These are phyloP conservation scores for Dufourea novaeangliae DNA, from an alignment of 1,140 invertebrate species.

Conservation along the genomic window DNA sequence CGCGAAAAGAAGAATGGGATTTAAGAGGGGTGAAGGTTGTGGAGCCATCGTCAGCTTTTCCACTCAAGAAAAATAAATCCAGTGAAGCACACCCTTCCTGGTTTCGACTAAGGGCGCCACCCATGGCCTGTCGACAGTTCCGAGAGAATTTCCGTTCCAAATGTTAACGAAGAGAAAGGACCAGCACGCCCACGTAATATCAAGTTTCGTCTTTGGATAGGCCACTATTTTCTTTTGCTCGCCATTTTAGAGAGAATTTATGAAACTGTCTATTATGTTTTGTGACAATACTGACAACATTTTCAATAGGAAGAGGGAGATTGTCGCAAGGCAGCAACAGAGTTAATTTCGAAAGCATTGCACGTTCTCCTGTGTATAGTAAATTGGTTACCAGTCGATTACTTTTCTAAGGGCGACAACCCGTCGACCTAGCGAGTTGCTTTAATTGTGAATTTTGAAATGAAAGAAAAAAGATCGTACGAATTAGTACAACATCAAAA, in stretches of 20 bases:
- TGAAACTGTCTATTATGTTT: not conserved
- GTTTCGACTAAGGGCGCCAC: constrained; percentile 32
- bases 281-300: too few species aligned
- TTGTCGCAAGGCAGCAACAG: too few species aligned
- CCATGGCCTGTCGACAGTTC: not conserved
- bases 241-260: not conserved
- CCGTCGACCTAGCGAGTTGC: too few species aligned
- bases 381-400: not conserved
- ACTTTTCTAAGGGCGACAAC: too few species aligned
- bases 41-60: constrained; percentile 15
- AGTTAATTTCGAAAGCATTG: not conserved
- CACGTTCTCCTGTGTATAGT: too few species aligned
- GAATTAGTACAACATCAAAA: too few species aligned
- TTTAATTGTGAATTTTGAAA: too few species aligned
- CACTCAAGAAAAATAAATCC: constrained; percentile 34
- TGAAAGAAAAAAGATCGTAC: too few species aligned
- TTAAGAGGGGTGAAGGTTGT: not conserved
- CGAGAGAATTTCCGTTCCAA: constrained; percentile 50
- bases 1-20: not conserved
- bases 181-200: not conserved
- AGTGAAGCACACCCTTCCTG: constrained; percentile 22
- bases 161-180: constrained; percentile 37
- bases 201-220: not conserved
- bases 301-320: too few species aligned
- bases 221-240: too few species aligned